Evolutionary conservation across 2,797 vertebrate genomes (phyloP), one percentile per base, ranked within the genome.

Genomic region (Esox masquinongy): DNA sequence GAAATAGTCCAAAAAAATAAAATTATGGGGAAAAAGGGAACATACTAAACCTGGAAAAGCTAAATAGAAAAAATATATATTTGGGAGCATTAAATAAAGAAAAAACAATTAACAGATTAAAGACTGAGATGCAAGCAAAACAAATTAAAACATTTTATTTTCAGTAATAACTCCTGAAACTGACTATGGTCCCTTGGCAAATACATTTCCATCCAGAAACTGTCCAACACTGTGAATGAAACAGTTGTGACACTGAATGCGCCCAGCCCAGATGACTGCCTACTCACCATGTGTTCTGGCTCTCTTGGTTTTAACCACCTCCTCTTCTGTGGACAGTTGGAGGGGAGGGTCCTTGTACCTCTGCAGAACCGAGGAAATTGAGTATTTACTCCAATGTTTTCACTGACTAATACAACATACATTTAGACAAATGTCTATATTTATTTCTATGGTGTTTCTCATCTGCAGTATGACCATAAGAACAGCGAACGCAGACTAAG

Each of bases 251-350:
- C 4, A 12, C 67, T 73, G 63, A 79, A 79, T 5, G 34, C 22
- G 29, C 53, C 19, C 19, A 51, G n/a, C 16, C 29, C 24, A 34
- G 22, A 31, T 7, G 36, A 22, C 19, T 26, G 22, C 51, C 6
- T 22, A 84, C 92, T 88, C 77, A 94, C 94, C 92, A 3, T 93
- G 87, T 63, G 83, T 89, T 75, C 91, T 88, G 59, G 80, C 72
- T 89, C 90, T 92, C 86, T 95, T 95, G 47, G 84, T 79, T 79
- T 85, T 56, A 56, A 83, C 70, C 36, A 76, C 85, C 79, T 92
- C 92, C 74, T 89, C 88, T 80, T 93, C 89, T 6, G 85, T 93
- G n/a, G 93, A 73, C 73, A 87, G 78, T 15, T 88, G 87, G 51
- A 92, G 71, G 69, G 85, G 78, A 50, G 89, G 80, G 24, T 89